Evolutionary conservation across 2,113 vertebrate genomes (phyloP), one percentile per base, ranked within the genome.

Genomic region (Hippocampus guttulatus): DNA sequence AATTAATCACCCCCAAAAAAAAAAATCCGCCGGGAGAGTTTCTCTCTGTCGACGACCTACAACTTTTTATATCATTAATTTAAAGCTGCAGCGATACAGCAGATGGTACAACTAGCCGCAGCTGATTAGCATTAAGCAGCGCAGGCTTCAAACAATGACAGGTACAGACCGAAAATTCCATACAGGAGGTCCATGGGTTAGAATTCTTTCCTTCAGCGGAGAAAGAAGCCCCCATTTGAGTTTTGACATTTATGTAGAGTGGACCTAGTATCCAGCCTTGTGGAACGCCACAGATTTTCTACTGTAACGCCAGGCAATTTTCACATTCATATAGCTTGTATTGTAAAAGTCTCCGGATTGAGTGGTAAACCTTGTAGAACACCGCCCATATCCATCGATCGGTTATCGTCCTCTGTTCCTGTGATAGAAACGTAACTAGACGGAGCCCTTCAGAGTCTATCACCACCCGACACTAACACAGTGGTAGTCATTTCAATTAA

Each of bases 91-190:
- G 25, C 9, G 52, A 11, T 27, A 58, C 23, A 62, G 16, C 60
- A 62, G 15, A 33, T 62, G 27, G 30, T 60, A 30, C 11, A 60
- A 60, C 27, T 15, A 60, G 57, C 15, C 23, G 2, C 25, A 15
- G 23, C 16, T 76, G 73, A 83, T 81, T 84, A 69, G 77, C 70
- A 79, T 76, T 80, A 15, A 58, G 55, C 10, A 69, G 7, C 21
- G 9, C 51, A 54, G 51, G 51, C 51, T 21, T 21, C 21, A 52
- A 52, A 6, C 8, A 30, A 52, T 6, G 51, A n/a, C 51, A 21
- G 51, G 18, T 4, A 20, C 1, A 16, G 49, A 51, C 18, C 15
- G 45, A 30, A 11, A 43, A 43, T 10, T 43, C 11, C 41, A 43
- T 43, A 1, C 41, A 43, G 30, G 30, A 5, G 43, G 11, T 45